phyloP scores from a whole-genome alignment of 1,140 invertebrate genomes.

The Sinella curviseta region DNA sequence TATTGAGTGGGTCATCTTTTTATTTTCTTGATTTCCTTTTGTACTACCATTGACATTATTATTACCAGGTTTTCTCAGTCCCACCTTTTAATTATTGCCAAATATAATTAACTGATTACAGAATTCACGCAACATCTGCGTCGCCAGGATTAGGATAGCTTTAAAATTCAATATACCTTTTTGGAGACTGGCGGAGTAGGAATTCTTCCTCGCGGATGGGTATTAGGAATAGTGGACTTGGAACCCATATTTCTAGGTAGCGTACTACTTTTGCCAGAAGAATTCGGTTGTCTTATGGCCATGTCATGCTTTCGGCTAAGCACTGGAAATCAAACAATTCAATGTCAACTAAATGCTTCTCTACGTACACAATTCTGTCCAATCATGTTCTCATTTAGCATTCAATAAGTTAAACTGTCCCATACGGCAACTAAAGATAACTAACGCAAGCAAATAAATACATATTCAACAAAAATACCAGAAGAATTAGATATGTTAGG shows the following conservation, averaged over 20 bases:
- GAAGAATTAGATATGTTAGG: background rate
- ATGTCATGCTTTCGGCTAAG: slow-evolving; percentile 35
- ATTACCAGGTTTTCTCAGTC: slow-evolving; percentile 19
- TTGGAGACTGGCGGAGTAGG: slow-evolving; percentile 39
- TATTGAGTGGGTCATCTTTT: slow-evolving; percentile 55
- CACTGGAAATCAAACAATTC: slow-evolving; percentile 22
- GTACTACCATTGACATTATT: slow-evolving; percentile 31
- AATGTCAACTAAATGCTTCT: too few species aligned
- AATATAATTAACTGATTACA: too few species aligned
- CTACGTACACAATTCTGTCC: too few species aligned
- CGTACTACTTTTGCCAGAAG: slow-evolving; percentile 70
- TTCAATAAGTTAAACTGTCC: too few species aligned
- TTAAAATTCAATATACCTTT: slow-evolving; percentile 26
- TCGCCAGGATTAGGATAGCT: too few species aligned
- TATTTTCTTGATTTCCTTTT: slow-evolving; percentile 41
- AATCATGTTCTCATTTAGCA: too few species aligned
- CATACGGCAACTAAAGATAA: background rate
- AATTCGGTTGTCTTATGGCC: slow-evolving; percentile 20
- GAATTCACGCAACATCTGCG: too few species aligned
- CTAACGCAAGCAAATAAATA: background rate
- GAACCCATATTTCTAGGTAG: slow-evolving; percentile 78
- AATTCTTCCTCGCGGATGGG: slow-evolving; percentile 28
- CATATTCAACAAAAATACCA: background rate
- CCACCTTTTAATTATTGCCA: slow-evolving; percentile 6
- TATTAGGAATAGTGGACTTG: slow-evolving; percentile 53